Evolutionary conservation across 1,140 invertebrate species (phyloP).

Genomic region (Drosophila nebulosa): DNA sequence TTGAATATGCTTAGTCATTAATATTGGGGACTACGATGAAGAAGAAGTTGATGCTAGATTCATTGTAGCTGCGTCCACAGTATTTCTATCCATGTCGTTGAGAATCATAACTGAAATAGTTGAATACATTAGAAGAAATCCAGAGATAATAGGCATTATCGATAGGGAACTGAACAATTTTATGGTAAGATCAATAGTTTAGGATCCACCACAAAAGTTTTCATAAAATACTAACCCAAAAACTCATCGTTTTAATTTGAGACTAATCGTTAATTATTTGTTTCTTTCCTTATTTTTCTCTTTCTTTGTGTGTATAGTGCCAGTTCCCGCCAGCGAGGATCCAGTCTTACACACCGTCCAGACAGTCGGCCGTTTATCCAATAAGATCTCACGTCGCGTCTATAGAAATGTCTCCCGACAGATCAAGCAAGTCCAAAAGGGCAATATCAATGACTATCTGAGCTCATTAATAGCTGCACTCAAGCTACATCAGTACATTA

Average conservation of each 20-base stretch:
- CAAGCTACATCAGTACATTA: conserved; percentile 83
- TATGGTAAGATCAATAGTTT: conserved; percentile 64
- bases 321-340: conserved; percentile 84
- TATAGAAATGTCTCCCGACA: conserved; percentile 85
- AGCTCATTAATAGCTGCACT: conserved; percentile 84
- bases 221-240: background rate
- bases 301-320: conserved; percentile 78
- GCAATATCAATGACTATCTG: conserved; percentile 85
- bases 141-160: conserved; percentile 74
- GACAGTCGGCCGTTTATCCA: conserved; percentile 86
- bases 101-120: conserved; percentile 79
- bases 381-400: conserved; percentile 86
- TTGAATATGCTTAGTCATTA: conserved; percentile 52
- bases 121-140: conserved; percentile 79
- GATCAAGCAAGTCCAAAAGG: conserved; percentile 83
- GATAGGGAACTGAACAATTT: conserved; percentile 80
- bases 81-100: conserved; percentile 78
- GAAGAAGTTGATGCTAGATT: conserved; percentile 78
- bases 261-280: background rate
- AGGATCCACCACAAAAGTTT: background rate
- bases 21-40: conserved; percentile 68
- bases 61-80: conserved; percentile 79
- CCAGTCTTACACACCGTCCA: conserved; percentile 86
- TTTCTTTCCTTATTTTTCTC: background rate
- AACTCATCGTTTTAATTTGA: background rate